Evolutionary conservation across 1,140 invertebrate species (phyloP).

Genomic region (Dendrolimus punctatus): DNA sequence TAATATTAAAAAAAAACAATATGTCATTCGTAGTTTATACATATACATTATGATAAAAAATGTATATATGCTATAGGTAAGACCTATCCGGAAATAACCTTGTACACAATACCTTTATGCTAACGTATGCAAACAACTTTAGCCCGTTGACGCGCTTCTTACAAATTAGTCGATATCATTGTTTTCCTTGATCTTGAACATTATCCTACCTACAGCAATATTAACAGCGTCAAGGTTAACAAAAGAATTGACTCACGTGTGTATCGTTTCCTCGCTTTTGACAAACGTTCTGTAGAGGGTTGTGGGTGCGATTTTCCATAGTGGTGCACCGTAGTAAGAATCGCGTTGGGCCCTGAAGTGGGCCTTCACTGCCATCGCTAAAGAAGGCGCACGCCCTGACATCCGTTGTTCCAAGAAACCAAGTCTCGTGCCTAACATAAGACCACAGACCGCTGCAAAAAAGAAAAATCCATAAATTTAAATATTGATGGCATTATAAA

Average conservation of each 20-base stretch:
- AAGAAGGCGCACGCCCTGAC: slow-evolving; percentile 68
- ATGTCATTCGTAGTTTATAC: too few relatives aligned
- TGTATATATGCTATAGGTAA: too few relatives aligned
- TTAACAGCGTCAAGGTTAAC: neutral
- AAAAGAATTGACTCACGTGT: slow-evolving; percentile 64
- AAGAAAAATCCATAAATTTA: slow-evolving; percentile 7
- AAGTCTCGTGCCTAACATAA: slow-evolving; percentile 84
- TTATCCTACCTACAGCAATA: too few relatives aligned
- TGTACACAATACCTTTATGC: too few relatives aligned
- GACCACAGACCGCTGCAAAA: slow-evolving; percentile 77
- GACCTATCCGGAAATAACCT: too few relatives aligned
- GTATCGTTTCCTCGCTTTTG: slow-evolving; percentile 84
- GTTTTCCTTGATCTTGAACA: too few relatives aligned
- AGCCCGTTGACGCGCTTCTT: too few relatives aligned
- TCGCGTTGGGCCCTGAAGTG: slow-evolving; percentile 84
- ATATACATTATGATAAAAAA: too few relatives aligned
- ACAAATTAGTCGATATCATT: too few relatives aligned
- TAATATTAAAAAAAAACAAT: too few relatives aligned
- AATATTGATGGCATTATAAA: neutral
- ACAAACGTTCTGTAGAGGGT: slow-evolving; percentile 81
- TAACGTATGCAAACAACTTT: too few relatives aligned
- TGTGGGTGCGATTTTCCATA: slow-evolving; percentile 88
- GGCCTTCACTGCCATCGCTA: slow-evolving; percentile 80
- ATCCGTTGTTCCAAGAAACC: slow-evolving; percentile 82
- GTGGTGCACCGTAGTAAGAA: slow-evolving; percentile 85